A percentile compares a stretch with the other conserved stretches of the same genome.
phyloP scores from a whole-genome alignment of 2,797 vertebrate species.

The Mionectes olivaceus region DNA sequence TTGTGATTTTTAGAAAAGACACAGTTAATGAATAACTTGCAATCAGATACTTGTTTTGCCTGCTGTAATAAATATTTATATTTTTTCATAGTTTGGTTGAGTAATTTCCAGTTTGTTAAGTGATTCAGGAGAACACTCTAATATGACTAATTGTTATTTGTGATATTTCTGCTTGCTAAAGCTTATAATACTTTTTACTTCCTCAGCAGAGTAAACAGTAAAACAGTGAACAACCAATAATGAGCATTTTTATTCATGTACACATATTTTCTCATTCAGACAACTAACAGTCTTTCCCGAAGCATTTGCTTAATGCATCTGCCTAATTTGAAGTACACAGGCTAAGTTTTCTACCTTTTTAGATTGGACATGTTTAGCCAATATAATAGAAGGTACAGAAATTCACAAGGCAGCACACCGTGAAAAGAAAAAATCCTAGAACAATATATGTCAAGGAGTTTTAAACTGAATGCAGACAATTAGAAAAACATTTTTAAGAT shows the following conservation, averaged over 20 bases:
- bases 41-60: not conserved
- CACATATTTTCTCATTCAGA: not conserved
- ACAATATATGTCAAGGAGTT: not conserved
- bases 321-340: not conserved
- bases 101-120: conserved; percentile 3
- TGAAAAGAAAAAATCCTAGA: not conserved
- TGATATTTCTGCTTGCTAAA: not conserved
- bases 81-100: not conserved
- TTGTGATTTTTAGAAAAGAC: not conserved
- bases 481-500: not conserved
- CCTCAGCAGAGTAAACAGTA: not conserved
- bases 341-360: not conserved
- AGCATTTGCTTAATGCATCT: not conserved
- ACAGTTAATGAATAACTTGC: not conserved
- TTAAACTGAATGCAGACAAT: not conserved
- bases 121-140: not conserved
- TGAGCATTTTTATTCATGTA: not conserved
- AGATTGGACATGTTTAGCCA: not conserved
- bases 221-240: conserved; percentile 16
- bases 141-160: conserved; percentile 14
- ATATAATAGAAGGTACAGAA: not conserved
- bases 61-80: conserved; percentile 8
- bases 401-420: not conserved
- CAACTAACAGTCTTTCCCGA: not conserved
- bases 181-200: not conserved